Evolutionary conservation across 1,140 invertebrate species (phyloP), one percentile per base, ranked within the genome.

Genomic region (Tyrophagus putrescentiae): DNA sequence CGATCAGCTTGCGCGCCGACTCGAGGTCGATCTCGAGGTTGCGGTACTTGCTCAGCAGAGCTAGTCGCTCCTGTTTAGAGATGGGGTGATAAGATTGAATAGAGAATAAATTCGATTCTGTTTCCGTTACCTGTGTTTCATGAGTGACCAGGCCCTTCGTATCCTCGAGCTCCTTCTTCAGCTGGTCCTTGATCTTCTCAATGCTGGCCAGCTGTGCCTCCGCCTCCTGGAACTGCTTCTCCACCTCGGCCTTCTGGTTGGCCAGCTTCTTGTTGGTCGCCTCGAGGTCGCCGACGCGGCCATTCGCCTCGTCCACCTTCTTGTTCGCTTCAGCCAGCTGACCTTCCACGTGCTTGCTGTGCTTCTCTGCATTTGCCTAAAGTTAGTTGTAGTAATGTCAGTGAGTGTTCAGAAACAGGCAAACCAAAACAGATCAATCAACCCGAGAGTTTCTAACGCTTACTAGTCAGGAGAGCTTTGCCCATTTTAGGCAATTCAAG

Each of bases 11-110:
- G 67, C 91, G 85, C 72, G 96, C 82, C 78, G 88, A 87, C 75
- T 98, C 94, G 71, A 97, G 76, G 74, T 98, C 94, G 78, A 95
- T 87, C 75, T 94, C 90, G 74, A 97, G 76, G 79, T 96, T 98
- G 73, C 88, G 85, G 87, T 90, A 93, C 75, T 91, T 92, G 75
- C 88, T 87, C 71, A 92, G 81, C 45, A 92, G 79, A 41, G 87
- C 90, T 62, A 88, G 85, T 66, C 88, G 85, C 79, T 94, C 88
- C 68, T 76, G 57, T 11, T 45, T 31, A 18, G 11, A 13, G 18
- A 62, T 21, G 9, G 52, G 27, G 6, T 21, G 25, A 63, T 36
- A 13, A 48, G 61, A 29, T 27, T 29, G 36, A 25, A 0, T 45
- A 33, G 34, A 13, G 21, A 23, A n/a, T 32, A 13, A 50, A 36